These are phyloP conservation scores for Leuciscus waleckii DNA, from an alignment of 2,797 vertebrate species.

Conservation along the genomic window DNA sequence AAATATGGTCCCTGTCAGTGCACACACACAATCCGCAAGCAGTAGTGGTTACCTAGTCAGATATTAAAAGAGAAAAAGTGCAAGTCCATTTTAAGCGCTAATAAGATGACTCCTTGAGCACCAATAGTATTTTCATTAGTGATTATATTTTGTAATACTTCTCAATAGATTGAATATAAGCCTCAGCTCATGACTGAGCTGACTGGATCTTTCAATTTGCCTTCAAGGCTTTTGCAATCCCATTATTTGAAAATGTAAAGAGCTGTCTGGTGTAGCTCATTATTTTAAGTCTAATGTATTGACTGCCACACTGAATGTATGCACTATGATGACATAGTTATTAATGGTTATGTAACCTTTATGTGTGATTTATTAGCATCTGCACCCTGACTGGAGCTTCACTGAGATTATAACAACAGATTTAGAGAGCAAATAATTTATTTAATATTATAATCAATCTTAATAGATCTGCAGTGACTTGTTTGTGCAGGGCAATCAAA, in stretches of 20 bases:
- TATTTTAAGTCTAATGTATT: constrained; percentile 45
- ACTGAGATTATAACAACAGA: constrained; percentile 42
- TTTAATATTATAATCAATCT: constrained; percentile 43
- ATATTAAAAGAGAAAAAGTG: not conserved
- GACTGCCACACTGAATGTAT: constrained; percentile 23
- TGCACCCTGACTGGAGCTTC: constrained; percentile 30
- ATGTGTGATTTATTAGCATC: constrained; percentile 30
- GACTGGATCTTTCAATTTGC: constrained; percentile 44
- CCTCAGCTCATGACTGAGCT: constrained; percentile 24
- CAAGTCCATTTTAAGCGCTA: constrained; percentile 39
- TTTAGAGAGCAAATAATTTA: constrained; percentile 23
- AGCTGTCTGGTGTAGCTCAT: constrained; percentile 40
- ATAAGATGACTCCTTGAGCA: constrained; percentile 42
- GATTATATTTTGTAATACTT: constrained; percentile 42
- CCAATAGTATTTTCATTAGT: constrained; percentile 39
- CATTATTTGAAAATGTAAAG: constrained; percentile 56
- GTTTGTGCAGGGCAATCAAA: constrained; percentile 29
- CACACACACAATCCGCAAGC: not conserved
- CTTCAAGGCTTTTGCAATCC: constrained; percentile 44
- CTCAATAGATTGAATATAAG: constrained; percentile 50
- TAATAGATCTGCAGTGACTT: constrained; percentile 31
- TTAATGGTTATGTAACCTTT: constrained; percentile 37
- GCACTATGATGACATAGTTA: constrained; percentile 28
- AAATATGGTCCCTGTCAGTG: not conserved
- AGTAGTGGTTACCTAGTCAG: not conserved